These are phyloP conservation scores for Stenichneumon culpator DNA, from an alignment of 2,888 invertebrate genomes.

Conservation along the genomic window DNA sequence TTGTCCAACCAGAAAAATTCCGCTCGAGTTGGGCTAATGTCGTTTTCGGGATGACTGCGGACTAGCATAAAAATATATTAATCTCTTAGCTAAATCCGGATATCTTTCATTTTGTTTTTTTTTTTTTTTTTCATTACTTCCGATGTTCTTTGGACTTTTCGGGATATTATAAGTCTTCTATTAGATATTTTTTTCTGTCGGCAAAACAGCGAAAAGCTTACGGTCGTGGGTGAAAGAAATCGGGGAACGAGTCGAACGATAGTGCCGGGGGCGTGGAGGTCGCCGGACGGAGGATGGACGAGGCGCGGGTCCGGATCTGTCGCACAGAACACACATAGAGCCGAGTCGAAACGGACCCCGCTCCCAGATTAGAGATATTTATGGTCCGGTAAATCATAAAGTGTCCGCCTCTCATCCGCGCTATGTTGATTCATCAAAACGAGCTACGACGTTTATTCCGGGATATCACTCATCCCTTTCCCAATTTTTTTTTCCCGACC, in stretches of 20 bases:
- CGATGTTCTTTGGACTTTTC: slow-evolving; percentile 22
- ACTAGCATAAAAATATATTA: slow-evolving; percentile 22
- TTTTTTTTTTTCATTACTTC: slow-evolving; percentile 18
- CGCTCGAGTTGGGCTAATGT: neutral
- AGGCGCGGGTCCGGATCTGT: slow-evolving; percentile 34
- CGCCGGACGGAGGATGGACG: slow-evolving; percentile 31
- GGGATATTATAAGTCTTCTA: slow-evolving; percentile 23
- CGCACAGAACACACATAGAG: slow-evolving; percentile 48
- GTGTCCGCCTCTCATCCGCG: slow-evolving; percentile 72
- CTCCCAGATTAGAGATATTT: slow-evolving; percentile 82
- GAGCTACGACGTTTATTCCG: slow-evolving; percentile 35
- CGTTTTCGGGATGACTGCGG: slow-evolving; percentile 3
- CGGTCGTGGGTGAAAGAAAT: slow-evolving; percentile 25
- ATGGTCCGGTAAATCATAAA: slow-evolving; percentile 82
- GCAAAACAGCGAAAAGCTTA: neutral
- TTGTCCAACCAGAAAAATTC: neutral
- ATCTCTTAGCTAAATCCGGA: slow-evolving; percentile 31
- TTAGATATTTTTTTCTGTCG: neutral
- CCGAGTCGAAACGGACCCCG: slow-evolving; percentile 54
- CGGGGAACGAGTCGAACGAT: slow-evolving; percentile 36
- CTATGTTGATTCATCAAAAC: slow-evolving; percentile 77
- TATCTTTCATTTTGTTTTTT: neutral
- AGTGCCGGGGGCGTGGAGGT: slow-evolving; percentile 28
- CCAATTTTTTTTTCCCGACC: neutral
- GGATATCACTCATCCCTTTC: slow-evolving; percentile 29